phyloP scores from a whole-genome alignment of 1,140 invertebrate species.

The Microplitis demolitor region DNA sequence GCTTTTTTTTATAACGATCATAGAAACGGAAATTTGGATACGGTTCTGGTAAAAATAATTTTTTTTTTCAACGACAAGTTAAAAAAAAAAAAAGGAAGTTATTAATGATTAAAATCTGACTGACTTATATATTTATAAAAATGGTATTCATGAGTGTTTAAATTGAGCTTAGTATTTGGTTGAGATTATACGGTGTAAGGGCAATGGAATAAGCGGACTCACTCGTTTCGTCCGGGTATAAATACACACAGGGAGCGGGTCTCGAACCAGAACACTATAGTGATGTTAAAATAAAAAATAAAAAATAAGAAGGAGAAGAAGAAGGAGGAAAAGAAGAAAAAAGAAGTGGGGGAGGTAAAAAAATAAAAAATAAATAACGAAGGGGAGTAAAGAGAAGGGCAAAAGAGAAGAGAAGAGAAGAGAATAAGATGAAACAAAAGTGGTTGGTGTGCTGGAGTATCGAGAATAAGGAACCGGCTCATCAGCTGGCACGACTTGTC shows the following conservation, averaged over 20 bases:
- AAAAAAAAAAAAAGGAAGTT: neutral
- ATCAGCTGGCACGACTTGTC: no score
- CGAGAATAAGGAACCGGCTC: no score
- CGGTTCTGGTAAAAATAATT: neutral
- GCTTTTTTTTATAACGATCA: no score
- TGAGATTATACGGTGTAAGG: slow-evolving; percentile 1
- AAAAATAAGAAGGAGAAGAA: neutral
- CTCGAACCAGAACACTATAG: neutral
- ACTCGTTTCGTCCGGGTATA: neutral
- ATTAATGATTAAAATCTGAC: neutral
- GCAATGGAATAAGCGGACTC: neutral
- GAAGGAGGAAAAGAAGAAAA: neutral
- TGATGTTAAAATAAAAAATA: neutral
- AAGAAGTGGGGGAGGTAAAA: neutral
- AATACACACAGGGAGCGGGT: neutral
- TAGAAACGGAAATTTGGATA: no score
- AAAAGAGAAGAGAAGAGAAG: no score
- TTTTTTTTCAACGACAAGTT: neutral
- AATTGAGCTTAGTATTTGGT: neutral
- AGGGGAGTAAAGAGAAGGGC: slow-evolving; percentile 10
- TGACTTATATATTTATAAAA: no score
- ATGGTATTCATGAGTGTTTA: neutral
- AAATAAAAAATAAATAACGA: slow-evolving; percentile 7
- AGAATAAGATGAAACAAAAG: no score
- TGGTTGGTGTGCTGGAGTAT: no score